A percentile compares a stretch with the other conserved stretches of the same genome.
Evolutionary conservation across 2,797 vertebrate species (phyloP).

Genomic region (Protonibea diacanthus): DNA sequence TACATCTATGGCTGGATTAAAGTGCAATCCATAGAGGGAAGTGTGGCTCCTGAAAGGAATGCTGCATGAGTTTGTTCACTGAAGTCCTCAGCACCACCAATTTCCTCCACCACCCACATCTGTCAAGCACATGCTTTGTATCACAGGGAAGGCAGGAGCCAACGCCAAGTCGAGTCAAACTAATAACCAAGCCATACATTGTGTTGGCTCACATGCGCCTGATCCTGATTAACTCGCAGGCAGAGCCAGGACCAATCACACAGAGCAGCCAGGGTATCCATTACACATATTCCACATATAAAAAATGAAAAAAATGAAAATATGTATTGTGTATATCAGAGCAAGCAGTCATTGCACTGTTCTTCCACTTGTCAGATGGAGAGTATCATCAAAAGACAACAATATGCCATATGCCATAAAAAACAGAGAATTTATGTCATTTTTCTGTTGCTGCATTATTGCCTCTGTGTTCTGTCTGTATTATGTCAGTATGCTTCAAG

Average conservation of each 20-base stretch:
- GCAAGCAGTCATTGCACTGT: not conserved
- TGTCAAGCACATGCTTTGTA: constrained; percentile 79
- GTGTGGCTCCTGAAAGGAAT: constrained; percentile 62
- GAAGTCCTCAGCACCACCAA: constrained; percentile 42
- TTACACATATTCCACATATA: constrained; percentile 38
- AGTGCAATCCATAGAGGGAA: constrained; percentile 20
- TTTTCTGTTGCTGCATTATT: not conserved
- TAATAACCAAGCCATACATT: constrained; percentile 44
- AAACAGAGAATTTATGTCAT: not conserved
- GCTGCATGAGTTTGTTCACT: constrained; percentile 59
- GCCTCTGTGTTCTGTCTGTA: not conserved
- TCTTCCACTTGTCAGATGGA: not conserved
- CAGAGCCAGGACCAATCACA: constrained; percentile 48
- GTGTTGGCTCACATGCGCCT: constrained; percentile 45
- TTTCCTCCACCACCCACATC: constrained; percentile 70
- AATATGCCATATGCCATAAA: not conserved
- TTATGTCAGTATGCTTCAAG: too few species aligned
- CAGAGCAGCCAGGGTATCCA: constrained; percentile 35
- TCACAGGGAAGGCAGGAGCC: constrained; percentile 45
- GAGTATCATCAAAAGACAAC: not conserved
- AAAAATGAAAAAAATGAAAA: constrained; percentile 17
- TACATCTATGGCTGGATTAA: constrained; percentile 20
- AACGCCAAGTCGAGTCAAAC: constrained; percentile 31
- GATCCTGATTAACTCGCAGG: constrained; percentile 69
- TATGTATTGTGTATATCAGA: constrained; percentile 20